phyloP scores from a whole-genome alignment of 2,113 vertebrate species.

The Sclerurus mexicanus region DNA sequence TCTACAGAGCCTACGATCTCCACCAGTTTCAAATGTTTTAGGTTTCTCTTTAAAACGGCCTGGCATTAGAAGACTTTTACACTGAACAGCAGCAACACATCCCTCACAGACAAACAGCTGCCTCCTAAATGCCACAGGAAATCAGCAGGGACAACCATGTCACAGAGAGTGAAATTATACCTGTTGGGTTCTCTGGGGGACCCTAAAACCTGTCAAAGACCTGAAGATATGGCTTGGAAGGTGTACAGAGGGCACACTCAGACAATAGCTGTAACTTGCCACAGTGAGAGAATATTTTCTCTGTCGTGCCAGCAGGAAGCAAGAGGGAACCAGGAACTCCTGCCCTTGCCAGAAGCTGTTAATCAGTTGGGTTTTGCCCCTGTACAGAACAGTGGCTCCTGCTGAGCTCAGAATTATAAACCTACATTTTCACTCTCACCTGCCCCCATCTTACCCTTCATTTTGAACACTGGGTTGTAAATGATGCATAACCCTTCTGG shows the following conservation, averaged over 20 bases:
- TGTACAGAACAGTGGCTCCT: not conserved
- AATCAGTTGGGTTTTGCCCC: not conserved
- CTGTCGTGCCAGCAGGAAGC: not conserved
- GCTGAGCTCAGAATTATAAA: conserved; percentile 20
- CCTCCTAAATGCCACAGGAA: not conserved
- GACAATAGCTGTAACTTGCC: not conserved
- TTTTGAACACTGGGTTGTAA: not conserved
- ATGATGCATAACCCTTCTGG: conserved; percentile 60
- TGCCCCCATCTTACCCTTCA: not conserved
- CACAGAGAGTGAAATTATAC: not conserved
- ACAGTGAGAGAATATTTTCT: not conserved
- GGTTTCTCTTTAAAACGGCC: not conserved
- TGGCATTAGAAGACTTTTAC: not conserved
- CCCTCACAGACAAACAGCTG: not conserved
- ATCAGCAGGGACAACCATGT: not conserved
- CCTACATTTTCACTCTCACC: not conserved
- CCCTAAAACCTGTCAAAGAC: not conserved
- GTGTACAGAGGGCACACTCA: not conserved
- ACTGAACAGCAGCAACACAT: not conserved
- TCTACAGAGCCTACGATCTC: not conserved
- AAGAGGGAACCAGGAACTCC: rapidly evolving
- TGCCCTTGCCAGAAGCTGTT: conserved; percentile 36
- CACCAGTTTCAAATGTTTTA: not conserved
- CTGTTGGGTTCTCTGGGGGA: not conserved
- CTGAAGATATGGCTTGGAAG: not conserved